Conservation (phyloP, 2,888 invertebrate species). For the Heliconius erato region DNA sequence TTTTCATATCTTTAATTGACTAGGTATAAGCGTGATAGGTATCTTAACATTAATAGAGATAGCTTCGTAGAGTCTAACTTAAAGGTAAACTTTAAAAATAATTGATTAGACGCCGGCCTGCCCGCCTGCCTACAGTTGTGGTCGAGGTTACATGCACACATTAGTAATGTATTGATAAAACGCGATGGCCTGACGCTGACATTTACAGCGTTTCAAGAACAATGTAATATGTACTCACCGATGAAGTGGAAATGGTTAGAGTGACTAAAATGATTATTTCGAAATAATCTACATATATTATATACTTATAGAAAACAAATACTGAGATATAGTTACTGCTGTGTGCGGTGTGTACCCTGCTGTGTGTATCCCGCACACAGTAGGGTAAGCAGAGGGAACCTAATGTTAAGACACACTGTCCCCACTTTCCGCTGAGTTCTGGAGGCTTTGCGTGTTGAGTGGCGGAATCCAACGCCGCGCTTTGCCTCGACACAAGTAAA, state of each 20-base stretch:
- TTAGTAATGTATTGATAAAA: slow-evolving; percentile 24
- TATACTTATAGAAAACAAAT: no score
- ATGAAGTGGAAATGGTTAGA: neutral
- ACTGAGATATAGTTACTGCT: no score
- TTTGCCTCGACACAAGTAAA: no score
- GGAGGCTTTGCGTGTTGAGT: no score
- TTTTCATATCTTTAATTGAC: neutral
- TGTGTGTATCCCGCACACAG: no score
- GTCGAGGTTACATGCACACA: neutral
- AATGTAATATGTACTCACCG: neutral
- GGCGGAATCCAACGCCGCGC: no score
- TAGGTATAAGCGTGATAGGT: neutral
- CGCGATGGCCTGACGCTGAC: slow-evolving; percentile 1
- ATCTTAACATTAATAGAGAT: neutral
- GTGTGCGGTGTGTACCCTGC: no score
- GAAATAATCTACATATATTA: no score
- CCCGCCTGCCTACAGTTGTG: neutral
- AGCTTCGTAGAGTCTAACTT: neutral
- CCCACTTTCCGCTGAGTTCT: no score
- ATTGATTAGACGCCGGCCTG: slow-evolving; percentile 10
- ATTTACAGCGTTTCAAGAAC: slow-evolving; percentile 4
- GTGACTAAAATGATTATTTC: neutral
- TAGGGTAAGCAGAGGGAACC: no score
- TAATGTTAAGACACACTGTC: no score
- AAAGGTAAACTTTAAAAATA: slow-evolving; percentile 21